Evolutionary conservation across 2,888 invertebrate genomes (phyloP).

Genomic region (Neoitamus cyanurus): DNA sequence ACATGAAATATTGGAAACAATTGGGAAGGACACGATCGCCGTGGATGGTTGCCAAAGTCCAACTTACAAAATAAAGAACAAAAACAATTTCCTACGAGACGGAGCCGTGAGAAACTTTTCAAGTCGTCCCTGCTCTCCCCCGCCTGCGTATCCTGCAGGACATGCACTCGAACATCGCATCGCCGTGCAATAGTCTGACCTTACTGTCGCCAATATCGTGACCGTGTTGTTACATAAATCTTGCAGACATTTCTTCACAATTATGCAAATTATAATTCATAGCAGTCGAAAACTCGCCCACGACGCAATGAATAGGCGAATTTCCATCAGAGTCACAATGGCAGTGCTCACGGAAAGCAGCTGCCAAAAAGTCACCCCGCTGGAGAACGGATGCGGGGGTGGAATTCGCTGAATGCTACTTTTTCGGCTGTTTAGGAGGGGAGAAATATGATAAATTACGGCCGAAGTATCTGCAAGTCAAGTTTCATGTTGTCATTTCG

Average conservation of each 20-base stretch:
- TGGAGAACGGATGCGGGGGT: background rate
- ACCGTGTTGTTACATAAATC: background rate
- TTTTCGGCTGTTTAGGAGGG: background rate
- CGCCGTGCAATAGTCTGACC: background rate
- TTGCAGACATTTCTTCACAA: background rate
- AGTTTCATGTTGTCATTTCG: conserved; percentile 16
- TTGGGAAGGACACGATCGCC: conserved; percentile 3
- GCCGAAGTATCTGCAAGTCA: background rate
- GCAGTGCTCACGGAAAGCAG: background rate
- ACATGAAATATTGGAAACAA: conserved; percentile 25
- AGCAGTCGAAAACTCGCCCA: background rate
- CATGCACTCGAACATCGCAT: background rate
- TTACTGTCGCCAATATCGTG: conserved; percentile 4
- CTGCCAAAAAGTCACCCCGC: background rate
- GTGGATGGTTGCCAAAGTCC: conserved; percentile 18
- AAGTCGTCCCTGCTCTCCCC: background rate
- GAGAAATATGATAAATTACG: conserved; percentile 12
- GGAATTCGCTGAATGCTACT: background rate
- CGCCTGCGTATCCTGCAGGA: background rate
- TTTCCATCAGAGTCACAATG: background rate
- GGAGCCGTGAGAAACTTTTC: conserved; percentile 3
- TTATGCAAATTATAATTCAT: conserved; percentile 23
- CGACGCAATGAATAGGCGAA: background rate
- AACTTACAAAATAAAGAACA: background rate
- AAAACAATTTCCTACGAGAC: background rate